phyloP scores from a whole-genome alignment of 2,113 vertebrate species.

The Stomatorhinus ivindoensis region DNA sequence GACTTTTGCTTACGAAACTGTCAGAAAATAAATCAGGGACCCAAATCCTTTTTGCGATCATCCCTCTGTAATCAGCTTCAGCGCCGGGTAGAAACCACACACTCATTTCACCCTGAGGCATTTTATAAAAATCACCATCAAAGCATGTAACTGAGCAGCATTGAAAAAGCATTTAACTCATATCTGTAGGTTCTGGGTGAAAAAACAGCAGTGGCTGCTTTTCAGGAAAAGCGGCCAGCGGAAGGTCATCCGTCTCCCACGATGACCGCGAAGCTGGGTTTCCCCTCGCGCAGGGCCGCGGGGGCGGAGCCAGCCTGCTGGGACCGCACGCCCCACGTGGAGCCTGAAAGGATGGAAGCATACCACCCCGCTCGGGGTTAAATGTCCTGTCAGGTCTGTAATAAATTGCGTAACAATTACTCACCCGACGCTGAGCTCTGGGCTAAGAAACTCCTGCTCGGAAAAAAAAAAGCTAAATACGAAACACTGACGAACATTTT shows the following conservation, averaged over 20 bases:
- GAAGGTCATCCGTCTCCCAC: background rate
- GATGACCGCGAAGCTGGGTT: background rate
- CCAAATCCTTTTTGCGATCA: background rate
- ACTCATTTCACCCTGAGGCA: background rate
- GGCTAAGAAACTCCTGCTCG: background rate
- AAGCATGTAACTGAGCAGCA: background rate
- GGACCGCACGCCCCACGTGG: background rate
- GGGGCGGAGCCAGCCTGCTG: background rate
- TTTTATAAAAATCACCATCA: background rate
- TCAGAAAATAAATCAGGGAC: background rate
- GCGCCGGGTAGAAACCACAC: background rate
- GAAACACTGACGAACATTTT: background rate
- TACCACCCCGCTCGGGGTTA: conserved; percentile 13
- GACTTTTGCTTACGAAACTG: background rate
- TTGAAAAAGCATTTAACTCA: background rate
- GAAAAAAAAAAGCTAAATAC: too few relatives aligned
- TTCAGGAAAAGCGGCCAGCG: background rate
- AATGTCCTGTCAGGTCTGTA: conserved; percentile 13
- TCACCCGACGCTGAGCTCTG: background rate
- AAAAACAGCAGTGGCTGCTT: background rate
- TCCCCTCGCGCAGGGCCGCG: background rate
- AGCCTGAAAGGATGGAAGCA: background rate
- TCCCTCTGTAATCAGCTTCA: background rate
- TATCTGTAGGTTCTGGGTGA: background rate
- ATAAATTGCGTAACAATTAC: conserved; percentile 17